These are phyloP conservation scores for Monopis laevigella DNA, from an alignment of 2,888 invertebrate species.

Conservation along the genomic window DNA sequence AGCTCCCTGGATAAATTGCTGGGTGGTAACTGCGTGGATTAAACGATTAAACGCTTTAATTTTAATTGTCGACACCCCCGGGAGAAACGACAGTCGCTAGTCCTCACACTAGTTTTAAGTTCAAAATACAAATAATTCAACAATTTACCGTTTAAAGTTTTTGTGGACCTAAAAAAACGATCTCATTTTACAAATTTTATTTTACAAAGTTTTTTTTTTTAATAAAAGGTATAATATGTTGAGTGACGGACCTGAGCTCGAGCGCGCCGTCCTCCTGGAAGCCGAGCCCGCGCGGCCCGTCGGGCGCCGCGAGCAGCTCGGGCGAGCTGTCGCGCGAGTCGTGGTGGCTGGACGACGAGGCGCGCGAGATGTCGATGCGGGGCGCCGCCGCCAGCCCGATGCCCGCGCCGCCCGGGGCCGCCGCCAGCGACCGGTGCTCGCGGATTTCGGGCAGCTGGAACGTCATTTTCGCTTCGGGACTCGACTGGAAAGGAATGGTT, in stretches of 20 bases:
- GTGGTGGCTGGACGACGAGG: constrained; percentile 88
- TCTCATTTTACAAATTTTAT: no score
- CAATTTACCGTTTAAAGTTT: no score
- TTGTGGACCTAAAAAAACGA: no score
- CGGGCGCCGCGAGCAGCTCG: constrained; percentile 71
- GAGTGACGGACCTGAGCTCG: constrained; percentile 81
- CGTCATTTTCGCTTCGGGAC: constrained; percentile 67
- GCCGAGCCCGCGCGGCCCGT: constrained; percentile 51
- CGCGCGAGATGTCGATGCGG: constrained; percentile 88
- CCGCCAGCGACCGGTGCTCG: constrained; percentile 16
- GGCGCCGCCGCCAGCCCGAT: constrained; percentile 62
- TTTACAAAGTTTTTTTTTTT: no score
- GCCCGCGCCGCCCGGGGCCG: constrained; percentile 22
- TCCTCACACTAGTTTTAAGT: no score
- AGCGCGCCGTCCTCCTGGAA: constrained; percentile 83
- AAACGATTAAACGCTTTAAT: no score
- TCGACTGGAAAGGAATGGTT: constrained; percentile 54
- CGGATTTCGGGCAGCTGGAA: constrained; percentile 65
- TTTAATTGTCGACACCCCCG: no score
- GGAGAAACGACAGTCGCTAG: no score
- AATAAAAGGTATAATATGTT: no score
- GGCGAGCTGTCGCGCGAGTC: constrained; percentile 87
- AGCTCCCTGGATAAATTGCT: no score
- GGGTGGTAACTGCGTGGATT: no score
- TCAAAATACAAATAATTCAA: no score